Percentiles rank a stretch among this genome's conserved stretches.
These are phyloP conservation scores for Drosophila diplacantha DNA, from an alignment of 2,888 invertebrate species.

Conservation along the genomic window DNA sequence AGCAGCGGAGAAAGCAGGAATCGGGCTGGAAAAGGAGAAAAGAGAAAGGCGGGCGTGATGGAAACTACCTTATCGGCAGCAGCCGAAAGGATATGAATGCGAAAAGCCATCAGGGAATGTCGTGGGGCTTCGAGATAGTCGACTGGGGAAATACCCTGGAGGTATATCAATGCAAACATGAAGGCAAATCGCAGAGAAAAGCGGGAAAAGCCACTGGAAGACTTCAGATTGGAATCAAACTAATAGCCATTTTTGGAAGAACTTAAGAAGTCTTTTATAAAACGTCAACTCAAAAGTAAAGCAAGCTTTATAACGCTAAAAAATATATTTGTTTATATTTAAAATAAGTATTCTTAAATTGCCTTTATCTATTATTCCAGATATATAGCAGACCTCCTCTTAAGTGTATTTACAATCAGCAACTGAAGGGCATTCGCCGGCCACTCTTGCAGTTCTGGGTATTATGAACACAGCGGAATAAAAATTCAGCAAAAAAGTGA, in stretches of 20 bases:
- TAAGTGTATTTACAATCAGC: no score
- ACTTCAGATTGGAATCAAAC: neutral
- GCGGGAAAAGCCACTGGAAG: neutral
- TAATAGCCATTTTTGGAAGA: no score
- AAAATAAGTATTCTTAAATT: no score
- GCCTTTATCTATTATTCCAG: no score
- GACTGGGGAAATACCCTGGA: conserved; percentile 1
- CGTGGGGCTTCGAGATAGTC: neutral
- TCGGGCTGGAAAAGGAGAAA: neutral
- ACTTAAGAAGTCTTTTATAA: no score
- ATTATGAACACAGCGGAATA: conserved; percentile 28
- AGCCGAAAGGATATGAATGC: conserved; percentile 34
- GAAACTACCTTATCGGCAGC: conserved; percentile 56
- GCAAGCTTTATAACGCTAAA: no score
- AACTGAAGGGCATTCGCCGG: neutral
- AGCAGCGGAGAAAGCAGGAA: conserved; percentile 2
- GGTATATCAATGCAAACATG: neutral
- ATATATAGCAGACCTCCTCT: rapidly evolving
- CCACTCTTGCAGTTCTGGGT: no score
- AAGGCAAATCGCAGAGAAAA: neutral
- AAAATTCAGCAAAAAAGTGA: conserved; percentile 39
- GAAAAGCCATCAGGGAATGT: conserved; percentile 18
- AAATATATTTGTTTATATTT: no score
- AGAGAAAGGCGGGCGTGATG: conserved; percentile 24
- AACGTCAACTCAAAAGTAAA: no score